phyloP scores from a whole-genome alignment of 92 coral and sea anemone species.

The Chrysogorgia sp. region DNA sequence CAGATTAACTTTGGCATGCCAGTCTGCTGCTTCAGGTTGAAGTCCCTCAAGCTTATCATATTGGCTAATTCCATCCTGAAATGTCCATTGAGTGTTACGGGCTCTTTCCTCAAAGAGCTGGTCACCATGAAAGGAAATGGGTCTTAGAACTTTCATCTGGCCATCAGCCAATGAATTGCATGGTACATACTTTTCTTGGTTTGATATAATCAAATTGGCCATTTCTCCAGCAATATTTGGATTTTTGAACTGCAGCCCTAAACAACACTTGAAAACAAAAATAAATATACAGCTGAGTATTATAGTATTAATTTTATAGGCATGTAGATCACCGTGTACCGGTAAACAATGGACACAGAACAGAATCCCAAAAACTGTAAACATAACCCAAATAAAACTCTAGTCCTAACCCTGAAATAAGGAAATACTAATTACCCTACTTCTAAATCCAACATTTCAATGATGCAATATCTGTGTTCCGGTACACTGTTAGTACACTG shows the following conservation, averaged over 20 bases:
- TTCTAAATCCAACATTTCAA: too few relatives aligned
- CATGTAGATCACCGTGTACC: too few relatives aligned
- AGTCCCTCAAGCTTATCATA: constrained; percentile 60
- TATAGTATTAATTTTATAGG: too few relatives aligned
- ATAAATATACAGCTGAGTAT: constrained; percentile 14
- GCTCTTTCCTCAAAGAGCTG: constrained; percentile 68
- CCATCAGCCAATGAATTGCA: constrained; percentile 9
- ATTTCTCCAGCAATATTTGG: constrained; percentile 63
- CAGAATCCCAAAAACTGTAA: too few relatives aligned
- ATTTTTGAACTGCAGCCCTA: constrained; percentile 55
- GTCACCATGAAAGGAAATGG: constrained; percentile 60
- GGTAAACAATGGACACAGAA: too few relatives aligned
- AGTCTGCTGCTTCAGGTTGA: constrained; percentile 63
- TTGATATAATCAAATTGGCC: constrained; percentile 53
- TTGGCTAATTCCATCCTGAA: constrained; percentile 48
- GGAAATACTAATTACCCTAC: too few relatives aligned
- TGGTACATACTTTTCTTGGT: constrained; percentile 63
- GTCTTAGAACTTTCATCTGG: constrained; percentile 11
- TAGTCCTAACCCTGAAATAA: too few relatives aligned
- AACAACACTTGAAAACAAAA: constrained; percentile 50
- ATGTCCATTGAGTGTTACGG: constrained; percentile 67
- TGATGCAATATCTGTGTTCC: too few relatives aligned
- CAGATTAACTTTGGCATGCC: constrained; percentile 47
- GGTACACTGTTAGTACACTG: too few relatives aligned
- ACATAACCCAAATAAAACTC: too few relatives aligned